Percentiles rank a stretch among this genome's conserved stretches.
phyloP scores from a whole-genome alignment of 2,888 invertebrate species.

The Phyllotreta cruciferae region DNA sequence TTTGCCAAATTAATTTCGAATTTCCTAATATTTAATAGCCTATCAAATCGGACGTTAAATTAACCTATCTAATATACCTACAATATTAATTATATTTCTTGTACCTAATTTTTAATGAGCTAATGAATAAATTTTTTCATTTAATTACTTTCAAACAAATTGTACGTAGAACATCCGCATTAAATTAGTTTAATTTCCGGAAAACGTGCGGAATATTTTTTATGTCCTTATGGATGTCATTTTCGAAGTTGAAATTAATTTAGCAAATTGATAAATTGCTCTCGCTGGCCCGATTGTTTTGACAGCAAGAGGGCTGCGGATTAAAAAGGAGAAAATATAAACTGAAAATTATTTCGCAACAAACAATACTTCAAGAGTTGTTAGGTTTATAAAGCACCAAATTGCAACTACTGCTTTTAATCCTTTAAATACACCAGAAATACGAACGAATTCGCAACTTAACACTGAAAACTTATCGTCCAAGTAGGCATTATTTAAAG shows the following conservation, averaged over 20 bases:
- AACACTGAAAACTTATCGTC: too few relatives aligned
- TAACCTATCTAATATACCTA: too few relatives aligned
- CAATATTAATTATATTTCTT: too few relatives aligned
- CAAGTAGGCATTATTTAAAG: too few relatives aligned
- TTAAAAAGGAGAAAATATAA: constrained; percentile 8
- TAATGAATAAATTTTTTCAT: neutral
- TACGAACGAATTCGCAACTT: too few relatives aligned
- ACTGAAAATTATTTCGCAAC: neutral
- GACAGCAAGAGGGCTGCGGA: neutral
- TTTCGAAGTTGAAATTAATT: constrained; percentile 13
- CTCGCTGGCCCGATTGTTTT: constrained; percentile 4
- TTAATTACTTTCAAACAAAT: neutral
- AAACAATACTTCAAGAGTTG: constrained; percentile 4
- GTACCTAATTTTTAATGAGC: too few relatives aligned
- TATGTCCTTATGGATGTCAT: constrained; percentile 2
- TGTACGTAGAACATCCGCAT: neutral
- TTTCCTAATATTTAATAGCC: too few relatives aligned
- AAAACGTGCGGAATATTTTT: constrained; percentile 3
- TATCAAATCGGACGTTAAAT: too few relatives aligned
- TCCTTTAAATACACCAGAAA: too few relatives aligned
- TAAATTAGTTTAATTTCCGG: neutral
- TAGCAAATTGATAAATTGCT: constrained; percentile 15
- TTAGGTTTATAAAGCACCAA: neutral
- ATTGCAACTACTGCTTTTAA: too few relatives aligned
- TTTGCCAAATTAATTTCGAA: neutral